A percentile compares a stretch with the other conserved stretches of the same genome.
phyloP scores from a whole-genome alignment of 2,113 vertebrate genomes.

The Asarcornis scutulata region DNA sequence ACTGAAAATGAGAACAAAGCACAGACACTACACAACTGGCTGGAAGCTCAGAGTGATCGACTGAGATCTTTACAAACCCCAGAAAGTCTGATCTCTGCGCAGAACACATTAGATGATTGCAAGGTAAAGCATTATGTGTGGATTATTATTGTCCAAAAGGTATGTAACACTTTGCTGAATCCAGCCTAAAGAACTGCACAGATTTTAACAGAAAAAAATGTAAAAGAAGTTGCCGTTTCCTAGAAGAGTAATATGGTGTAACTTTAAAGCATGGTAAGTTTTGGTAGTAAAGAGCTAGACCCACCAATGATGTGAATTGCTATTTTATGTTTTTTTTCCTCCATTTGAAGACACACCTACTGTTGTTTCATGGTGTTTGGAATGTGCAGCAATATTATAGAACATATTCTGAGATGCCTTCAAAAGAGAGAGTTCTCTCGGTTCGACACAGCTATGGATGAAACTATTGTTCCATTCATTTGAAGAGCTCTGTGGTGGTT shows the following conservation, averaged over 20 bases:
- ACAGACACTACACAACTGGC: slow-evolving; percentile 80
- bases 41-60: slow-evolving; percentile 78
- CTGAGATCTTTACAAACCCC: slow-evolving; percentile 76
- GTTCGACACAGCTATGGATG: neutral
- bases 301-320: neutral
- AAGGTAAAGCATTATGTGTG: slow-evolving; percentile 74
- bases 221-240: neutral
- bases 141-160: neutral
- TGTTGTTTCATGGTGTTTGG: neutral
- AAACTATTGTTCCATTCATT: neutral
- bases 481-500: slow-evolving; percentile 8
- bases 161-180: neutral
- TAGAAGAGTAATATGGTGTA: neutral
- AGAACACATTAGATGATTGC: slow-evolving; percentile 76
- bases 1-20: slow-evolving; percentile 79
- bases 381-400: neutral
- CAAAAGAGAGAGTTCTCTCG: neutral
- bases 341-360: neutral
- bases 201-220: neutral
- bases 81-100: slow-evolving; percentile 72
- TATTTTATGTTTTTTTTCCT: neutral
- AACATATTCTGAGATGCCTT: neutral
- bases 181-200: neutral
- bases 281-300: neutral
- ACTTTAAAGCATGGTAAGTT: neutral